Conservation (phyloP, 2,113 vertebrate genomes). For the Coreoperca whiteheadi region DNA sequence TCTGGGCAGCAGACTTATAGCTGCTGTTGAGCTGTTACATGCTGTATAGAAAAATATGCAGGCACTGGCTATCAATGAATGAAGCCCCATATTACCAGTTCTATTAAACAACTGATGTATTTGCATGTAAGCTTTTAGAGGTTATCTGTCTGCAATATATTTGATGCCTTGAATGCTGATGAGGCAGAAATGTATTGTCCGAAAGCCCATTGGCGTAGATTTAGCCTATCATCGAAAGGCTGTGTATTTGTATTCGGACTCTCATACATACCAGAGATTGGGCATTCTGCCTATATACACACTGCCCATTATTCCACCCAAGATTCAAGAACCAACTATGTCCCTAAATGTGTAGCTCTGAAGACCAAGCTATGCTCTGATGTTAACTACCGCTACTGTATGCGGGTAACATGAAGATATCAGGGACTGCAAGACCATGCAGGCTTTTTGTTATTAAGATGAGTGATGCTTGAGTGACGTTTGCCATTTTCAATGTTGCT, state of each 20-base stretch:
- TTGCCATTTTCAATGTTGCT: background rate
- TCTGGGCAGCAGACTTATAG: background rate
- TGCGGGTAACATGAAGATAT: background rate
- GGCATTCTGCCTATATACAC: background rate
- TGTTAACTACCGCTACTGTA: background rate
- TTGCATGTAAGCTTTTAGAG: background rate
- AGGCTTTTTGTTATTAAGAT: background rate
- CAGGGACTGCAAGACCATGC: background rate
- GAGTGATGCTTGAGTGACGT: too few relatives aligned
- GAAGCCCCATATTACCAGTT: background rate
- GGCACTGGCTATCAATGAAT: background rate
- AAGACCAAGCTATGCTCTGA: background rate
- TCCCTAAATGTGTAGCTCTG: background rate
- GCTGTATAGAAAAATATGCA: background rate
- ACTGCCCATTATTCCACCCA: background rate
- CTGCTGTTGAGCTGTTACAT: constrained; percentile 21
- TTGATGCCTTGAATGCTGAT: background rate
- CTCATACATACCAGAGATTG: background rate
- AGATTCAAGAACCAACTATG: constrained; percentile 1
- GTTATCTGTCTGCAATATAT: background rate
- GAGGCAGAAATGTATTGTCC: background rate
- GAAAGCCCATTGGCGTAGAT: background rate
- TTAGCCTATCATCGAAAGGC: background rate
- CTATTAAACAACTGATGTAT: background rate
- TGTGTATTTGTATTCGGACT: background rate